Evolutionary conservation across 2,797 vertebrate genomes (phyloP).

Genomic region (Neomorphus geoffroyi): DNA sequence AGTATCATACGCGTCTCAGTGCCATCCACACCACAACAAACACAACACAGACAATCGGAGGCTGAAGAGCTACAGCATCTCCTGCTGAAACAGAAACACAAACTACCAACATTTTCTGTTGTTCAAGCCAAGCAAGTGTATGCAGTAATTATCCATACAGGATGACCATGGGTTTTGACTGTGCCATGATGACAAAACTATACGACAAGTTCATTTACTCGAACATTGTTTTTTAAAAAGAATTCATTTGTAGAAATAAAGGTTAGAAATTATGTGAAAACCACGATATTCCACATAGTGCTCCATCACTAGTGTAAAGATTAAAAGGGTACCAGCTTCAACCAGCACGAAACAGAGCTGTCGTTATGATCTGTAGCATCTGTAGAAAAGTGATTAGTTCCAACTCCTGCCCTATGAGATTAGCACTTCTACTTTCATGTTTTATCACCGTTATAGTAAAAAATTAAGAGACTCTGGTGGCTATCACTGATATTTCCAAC

Average conservation of each 20-base stretch:
- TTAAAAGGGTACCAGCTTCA: background rate
- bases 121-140: background rate
- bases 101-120: background rate
- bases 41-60: background rate
- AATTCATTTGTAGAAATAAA: background rate
- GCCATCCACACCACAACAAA: background rate
- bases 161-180: background rate
- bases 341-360: background rate
- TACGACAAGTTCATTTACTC: background rate
- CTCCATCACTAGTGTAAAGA: background rate
- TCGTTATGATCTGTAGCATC: background rate
- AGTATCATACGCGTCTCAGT: background rate
- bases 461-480: background rate
- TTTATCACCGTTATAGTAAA: background rate
- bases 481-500: background rate
- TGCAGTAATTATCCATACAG: background rate
- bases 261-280: background rate
- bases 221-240: background rate
- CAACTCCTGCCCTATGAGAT: background rate
- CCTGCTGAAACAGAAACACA: background rate
- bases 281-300: background rate
- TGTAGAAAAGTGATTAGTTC: slow-evolving; percentile 11
- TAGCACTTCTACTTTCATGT: slow-evolving; percentile 7
- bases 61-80: background rate
- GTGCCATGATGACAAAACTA: background rate